Conservation (phyloP, 2,888 invertebrate genomes). For the Yponomeuta malinellus region DNA sequence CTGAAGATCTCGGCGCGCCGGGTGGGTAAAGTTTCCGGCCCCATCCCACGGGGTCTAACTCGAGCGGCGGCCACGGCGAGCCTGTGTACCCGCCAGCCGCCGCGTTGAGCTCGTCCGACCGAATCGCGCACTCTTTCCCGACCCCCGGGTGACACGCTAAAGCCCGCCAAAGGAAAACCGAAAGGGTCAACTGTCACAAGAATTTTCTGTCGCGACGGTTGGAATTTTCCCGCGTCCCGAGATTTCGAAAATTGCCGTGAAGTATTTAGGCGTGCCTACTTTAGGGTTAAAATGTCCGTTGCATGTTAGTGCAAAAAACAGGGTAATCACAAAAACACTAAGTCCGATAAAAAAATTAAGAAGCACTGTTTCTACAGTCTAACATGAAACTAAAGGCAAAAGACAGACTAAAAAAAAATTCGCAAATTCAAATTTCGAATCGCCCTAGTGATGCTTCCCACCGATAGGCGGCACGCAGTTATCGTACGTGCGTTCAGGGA, state of each 20-base stretch:
- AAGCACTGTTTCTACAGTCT: background rate
- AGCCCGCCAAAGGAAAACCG: conserved; percentile 38
- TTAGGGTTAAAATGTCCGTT: background rate
- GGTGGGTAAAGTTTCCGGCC: conserved; percentile 87
- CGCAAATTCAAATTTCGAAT: background rate
- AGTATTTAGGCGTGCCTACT: background rate
- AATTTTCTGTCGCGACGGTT: background rate
- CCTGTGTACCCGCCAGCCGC: conserved; percentile 85
- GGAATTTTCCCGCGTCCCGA: no score
- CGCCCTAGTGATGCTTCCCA: background rate
- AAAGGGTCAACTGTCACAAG: conserved; percentile 28
- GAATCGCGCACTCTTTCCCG: conserved; percentile 76
- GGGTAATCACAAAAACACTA: background rate
- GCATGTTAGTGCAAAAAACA: background rate
- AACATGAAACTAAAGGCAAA: background rate
- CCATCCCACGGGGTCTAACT: conserved; percentile 86
- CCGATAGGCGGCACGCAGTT: conserved; percentile 24
- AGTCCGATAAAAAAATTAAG: background rate
- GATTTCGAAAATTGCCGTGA: no score
- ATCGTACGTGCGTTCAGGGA: conserved; percentile 70
- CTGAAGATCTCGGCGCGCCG: conserved; percentile 80
- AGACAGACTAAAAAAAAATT: background rate
- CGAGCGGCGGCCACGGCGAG: conserved; percentile 87
- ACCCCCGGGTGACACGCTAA: conserved; percentile 52
- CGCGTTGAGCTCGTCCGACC: conserved; percentile 85